phyloP scores from a whole-genome alignment of 2,888 invertebrate species.

The Celastrina argiolus region DNA sequence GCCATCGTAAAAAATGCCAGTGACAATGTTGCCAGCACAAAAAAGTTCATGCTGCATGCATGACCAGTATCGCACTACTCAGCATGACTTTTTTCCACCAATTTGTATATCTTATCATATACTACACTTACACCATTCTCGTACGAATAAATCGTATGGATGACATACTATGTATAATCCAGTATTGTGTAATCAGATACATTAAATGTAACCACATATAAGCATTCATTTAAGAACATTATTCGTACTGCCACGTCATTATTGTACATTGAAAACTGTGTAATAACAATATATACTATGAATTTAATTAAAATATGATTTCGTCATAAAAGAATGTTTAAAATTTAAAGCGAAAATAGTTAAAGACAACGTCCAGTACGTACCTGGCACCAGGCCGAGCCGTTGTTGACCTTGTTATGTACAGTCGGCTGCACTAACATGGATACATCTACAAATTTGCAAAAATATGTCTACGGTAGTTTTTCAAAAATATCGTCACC shows the following conservation, averaged over 20 bases:
- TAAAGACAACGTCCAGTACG: background rate
- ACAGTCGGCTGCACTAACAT: no score
- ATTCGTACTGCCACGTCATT: background rate
- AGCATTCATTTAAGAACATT: background rate
- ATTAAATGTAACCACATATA: background rate
- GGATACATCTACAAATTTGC: no score
- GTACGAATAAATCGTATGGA: no score
- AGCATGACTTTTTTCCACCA: no score
- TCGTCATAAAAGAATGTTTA: background rate
- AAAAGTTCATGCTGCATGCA: background rate
- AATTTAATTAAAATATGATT: background rate
- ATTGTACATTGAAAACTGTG: no score
- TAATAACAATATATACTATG: background rate
- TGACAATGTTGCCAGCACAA: background rate
- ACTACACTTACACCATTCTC: no score
- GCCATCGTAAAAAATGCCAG: background rate
- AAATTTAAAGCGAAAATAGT: background rate
- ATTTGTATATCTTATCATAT: no score
- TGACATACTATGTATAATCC: background rate
- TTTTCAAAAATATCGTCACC: no score
- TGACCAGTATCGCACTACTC: no score
- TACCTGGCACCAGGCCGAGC: no score
- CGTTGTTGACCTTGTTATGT: background rate
- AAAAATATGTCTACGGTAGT: no score
- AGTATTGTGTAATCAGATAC: background rate